These are phyloP conservation scores for Halcyon chelicuti DNA, from an alignment of 2,797 vertebrate species.

Conservation along the genomic window DNA sequence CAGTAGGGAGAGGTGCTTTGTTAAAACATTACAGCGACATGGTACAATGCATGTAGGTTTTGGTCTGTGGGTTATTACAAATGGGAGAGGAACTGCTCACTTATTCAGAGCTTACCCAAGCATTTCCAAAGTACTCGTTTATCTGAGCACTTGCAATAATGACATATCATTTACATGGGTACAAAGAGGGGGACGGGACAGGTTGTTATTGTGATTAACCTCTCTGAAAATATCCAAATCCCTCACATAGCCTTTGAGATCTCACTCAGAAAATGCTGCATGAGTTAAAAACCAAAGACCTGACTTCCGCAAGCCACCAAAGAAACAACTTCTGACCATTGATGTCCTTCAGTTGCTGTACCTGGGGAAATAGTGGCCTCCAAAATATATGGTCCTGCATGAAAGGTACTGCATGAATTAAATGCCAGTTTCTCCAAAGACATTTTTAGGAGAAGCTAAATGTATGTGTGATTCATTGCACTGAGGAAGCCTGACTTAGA, in stretches of 20 bases:
- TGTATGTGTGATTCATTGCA: neutral
- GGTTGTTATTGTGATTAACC: neutral
- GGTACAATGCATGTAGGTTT: neutral
- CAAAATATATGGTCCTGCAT: rapidly evolving
- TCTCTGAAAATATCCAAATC: neutral
- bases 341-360: neutral
- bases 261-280: neutral
- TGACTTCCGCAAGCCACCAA: neutral
- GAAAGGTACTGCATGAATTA: neutral
- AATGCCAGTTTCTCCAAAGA: neutral
- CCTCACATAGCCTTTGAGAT: neutral
- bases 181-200: neutral
- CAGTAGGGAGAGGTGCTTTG: neutral
- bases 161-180: neutral
- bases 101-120: neutral
- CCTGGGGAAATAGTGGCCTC: neutral
- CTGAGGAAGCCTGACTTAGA: neutral
- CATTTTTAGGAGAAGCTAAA: neutral
- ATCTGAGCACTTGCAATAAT: rapidly evolving
- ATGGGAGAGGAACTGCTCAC: neutral
- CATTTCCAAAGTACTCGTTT: neutral
- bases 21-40: neutral
- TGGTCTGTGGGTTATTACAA: neutral
- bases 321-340: neutral
- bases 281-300: neutral